Conservation (phyloP, 2,888 invertebrate genomes). For the Drosophila borborema region DNA sequence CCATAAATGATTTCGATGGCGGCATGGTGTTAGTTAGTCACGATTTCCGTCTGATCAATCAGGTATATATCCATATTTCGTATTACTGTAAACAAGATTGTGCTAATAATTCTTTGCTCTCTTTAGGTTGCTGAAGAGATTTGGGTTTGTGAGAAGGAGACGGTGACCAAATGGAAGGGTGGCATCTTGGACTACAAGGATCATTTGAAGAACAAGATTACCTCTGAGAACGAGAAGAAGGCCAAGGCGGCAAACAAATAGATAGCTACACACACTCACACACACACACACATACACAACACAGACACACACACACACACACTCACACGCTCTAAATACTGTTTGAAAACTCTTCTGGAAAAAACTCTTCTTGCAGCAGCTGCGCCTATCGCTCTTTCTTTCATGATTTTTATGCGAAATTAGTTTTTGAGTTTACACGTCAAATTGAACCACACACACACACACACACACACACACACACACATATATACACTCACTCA, state of each 20-base stretch:
- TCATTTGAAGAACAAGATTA: constrained; percentile 94
- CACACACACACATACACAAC: background rate
- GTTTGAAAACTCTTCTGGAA: constrained; percentile 17
- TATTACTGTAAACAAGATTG: no score
- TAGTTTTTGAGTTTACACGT: constrained; percentile 51
- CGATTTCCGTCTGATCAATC: constrained; percentile 99
- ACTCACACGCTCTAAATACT: constrained; percentile 26
- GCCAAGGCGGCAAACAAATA: constrained; percentile 70
- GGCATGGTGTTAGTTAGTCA: constrained; percentile 99
- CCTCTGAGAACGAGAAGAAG: constrained; percentile 86
- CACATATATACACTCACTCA: constrained; percentile 25
- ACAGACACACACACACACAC: constrained; percentile 25
- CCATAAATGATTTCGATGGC: constrained; percentile 98
- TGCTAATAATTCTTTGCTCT: background rate
- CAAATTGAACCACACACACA: constrained; percentile 1
- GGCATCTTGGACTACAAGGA: constrained; percentile 98
- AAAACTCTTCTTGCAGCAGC: constrained; percentile 1
- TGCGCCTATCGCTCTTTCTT: constrained; percentile 19
- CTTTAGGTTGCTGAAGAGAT: constrained; percentile 98
- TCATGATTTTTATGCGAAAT: constrained; percentile 43
- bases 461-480: constrained; percentile 8
- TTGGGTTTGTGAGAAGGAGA: constrained; percentile 99
- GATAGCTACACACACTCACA: constrained; percentile 14
- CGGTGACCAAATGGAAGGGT: constrained; percentile 98
- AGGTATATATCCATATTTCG: constrained; percentile 87